Conservation (phyloP, 2,113 vertebrate species). For the Rhinoderma darwinii region DNA sequence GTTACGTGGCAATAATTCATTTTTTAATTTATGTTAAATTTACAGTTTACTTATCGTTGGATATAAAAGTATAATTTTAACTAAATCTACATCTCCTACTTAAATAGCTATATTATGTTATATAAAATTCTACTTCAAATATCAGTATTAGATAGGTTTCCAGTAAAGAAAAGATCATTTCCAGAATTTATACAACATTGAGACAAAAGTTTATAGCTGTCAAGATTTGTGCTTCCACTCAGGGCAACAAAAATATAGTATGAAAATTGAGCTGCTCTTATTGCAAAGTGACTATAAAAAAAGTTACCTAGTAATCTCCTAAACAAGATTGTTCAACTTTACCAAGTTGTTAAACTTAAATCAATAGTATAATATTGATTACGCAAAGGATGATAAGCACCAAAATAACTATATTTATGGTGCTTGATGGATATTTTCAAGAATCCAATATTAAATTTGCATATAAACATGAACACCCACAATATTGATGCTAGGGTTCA, state of each 20-base stretch:
- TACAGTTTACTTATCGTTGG: not conserved
- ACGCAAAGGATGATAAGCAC: no score
- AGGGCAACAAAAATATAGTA: not conserved
- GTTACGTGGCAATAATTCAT: conserved; percentile 39
- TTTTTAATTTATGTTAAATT: conserved; percentile 34
- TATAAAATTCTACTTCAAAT: not conserved
- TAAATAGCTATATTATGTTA: not conserved
- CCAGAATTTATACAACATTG: not conserved
- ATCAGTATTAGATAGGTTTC: not conserved
- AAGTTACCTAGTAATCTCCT: no score
- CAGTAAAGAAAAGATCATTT: not conserved
- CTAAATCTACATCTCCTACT: not conserved
- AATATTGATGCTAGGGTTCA: no score
- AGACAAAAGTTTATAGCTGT: not conserved
- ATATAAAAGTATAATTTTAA: not conserved
- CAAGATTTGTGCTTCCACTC: not conserved
- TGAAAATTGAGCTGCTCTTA: no score
- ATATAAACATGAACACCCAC: no score
- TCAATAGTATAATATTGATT: no score
- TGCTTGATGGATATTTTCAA: no score
- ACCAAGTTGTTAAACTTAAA: no score
- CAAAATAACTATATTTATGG: no score
- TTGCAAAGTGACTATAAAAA: no score
- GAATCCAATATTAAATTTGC: no score
- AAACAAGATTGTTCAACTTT: no score